Conservation (phyloP, 2,113 vertebrate species). For the Hemiprocne comata region DNA sequence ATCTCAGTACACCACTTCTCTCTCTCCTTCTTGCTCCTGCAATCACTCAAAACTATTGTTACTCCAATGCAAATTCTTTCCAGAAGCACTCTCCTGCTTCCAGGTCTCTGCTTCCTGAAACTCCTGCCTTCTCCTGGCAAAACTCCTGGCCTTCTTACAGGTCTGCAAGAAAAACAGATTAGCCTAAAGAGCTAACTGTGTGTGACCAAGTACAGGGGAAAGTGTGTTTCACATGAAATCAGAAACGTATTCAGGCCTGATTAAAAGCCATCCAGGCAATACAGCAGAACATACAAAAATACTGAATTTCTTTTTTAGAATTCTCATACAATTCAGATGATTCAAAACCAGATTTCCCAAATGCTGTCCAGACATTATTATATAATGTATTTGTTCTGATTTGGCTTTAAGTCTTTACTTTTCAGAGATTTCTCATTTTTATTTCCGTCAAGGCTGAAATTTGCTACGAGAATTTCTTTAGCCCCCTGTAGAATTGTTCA, state of each 20-base stretch:
- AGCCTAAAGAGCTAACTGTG: not conserved
- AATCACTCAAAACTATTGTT: not conserved
- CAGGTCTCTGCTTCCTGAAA: not conserved
- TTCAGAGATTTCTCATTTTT: not conserved
- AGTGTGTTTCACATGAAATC: not conserved
- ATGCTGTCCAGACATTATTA: not conserved
- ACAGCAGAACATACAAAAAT: fast-evolving
- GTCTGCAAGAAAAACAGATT: not conserved
- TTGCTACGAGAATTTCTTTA: not conserved
- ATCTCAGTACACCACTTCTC: not conserved
- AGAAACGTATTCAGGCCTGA: not conserved
- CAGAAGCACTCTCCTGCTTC: not conserved
- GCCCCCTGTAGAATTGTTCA: not conserved
- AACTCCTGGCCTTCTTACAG: not conserved
- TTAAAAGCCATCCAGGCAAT: not conserved
- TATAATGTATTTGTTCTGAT: not conserved
- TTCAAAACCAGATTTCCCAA: not conserved
- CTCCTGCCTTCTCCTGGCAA: not conserved
- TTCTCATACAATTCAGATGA: not conserved
- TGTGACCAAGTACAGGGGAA: not conserved
- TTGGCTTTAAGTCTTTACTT: not conserved
- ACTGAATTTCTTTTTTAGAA: not conserved
- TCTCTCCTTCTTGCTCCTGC: not conserved
- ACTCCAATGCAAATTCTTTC: not conserved
- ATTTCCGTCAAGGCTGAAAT: not conserved